Evolutionary conservation across 64 coral and sea anemone species (phyloP).

Genomic region (Stichodactyla mertensii): DNA sequence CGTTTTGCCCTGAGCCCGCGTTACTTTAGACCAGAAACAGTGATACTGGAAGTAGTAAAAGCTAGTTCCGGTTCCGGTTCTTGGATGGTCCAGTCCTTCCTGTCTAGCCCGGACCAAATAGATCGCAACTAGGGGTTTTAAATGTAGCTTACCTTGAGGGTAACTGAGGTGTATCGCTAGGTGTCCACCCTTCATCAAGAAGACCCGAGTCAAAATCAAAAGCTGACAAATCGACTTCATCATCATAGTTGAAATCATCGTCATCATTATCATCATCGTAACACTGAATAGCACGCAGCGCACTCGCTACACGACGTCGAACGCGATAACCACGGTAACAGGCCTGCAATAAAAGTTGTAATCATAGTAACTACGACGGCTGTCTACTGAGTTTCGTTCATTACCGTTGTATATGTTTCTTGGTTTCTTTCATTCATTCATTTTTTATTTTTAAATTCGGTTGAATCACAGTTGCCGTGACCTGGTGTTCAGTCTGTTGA

Average conservation of each 20-base stretch:
- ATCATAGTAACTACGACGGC: neutral
- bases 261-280: conserved; percentile 48
- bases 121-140: too few species aligned
- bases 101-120: too few species aligned
- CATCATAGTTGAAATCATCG: conserved; percentile 90
- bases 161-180: conserved; percentile 65
- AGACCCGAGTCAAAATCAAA: conserved; percentile 85
- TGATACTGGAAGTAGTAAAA: too few species aligned
- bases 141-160: conserved; percentile 52
- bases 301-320: conserved; percentile 48
- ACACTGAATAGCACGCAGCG: conserved; percentile 36
- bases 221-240: conserved; percentile 79
- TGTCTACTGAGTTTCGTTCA: neutral
- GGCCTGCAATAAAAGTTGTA: conserved; percentile 33
- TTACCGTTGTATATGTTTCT: neutral
- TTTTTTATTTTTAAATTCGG: neutral
- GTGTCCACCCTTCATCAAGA: conserved; percentile 82
- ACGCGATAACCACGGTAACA: conserved; percentile 73
- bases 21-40: too few species aligned
- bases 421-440: neutral
- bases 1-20: too few species aligned
- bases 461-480: neutral
- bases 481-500: too few species aligned
- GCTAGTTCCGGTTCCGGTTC: neutral
- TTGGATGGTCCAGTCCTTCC: too few species aligned